phyloP scores from a whole-genome alignment of 2,113 vertebrate species.

The Bubo blakistoni region DNA sequence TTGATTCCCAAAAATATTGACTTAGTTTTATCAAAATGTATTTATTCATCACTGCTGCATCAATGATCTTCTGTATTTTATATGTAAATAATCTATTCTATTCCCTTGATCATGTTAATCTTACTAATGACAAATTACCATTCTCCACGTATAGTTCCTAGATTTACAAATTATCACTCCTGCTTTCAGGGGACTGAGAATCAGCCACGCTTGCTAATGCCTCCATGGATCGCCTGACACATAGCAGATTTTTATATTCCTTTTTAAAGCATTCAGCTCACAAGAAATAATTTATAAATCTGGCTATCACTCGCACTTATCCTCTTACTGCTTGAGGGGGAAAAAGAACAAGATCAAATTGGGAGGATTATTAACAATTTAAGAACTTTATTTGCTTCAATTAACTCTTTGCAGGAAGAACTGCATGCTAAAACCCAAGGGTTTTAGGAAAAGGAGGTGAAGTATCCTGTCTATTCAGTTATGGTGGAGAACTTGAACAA shows the following conservation, averaged over 20 bases:
- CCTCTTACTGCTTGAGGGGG: conserved; percentile 65
- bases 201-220: conserved; percentile 74
- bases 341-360: conserved; percentile 70
- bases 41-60: conserved; percentile 73
- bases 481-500: not conserved
- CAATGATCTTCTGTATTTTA: conserved; percentile 76
- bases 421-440: not conserved
- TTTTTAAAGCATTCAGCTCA: conserved; percentile 73
- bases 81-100: conserved; percentile 82
- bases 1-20: conserved; percentile 37
- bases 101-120: conserved; percentile 82
- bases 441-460: not conserved
- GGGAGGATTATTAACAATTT: conserved; percentile 77
- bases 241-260: conserved; percentile 71
- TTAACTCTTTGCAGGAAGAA: conserved; percentile 64
- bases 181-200: conserved; percentile 75
- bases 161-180: conserved; percentile 80
- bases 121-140: conserved; percentile 84
- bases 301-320: conserved; percentile 68
- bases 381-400: conserved; percentile 70
- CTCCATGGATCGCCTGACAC: conserved; percentile 73
- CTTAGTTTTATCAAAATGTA: conserved; percentile 59
- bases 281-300: conserved; percentile 76
- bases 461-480: not conserved
- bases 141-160: conserved; percentile 78